Percentiles rank a stretch among this genome's conserved stretches.
phyloP scores from a whole-genome alignment of 2,113 vertebrate genomes.

The Eupsittula cactorum region DNA sequence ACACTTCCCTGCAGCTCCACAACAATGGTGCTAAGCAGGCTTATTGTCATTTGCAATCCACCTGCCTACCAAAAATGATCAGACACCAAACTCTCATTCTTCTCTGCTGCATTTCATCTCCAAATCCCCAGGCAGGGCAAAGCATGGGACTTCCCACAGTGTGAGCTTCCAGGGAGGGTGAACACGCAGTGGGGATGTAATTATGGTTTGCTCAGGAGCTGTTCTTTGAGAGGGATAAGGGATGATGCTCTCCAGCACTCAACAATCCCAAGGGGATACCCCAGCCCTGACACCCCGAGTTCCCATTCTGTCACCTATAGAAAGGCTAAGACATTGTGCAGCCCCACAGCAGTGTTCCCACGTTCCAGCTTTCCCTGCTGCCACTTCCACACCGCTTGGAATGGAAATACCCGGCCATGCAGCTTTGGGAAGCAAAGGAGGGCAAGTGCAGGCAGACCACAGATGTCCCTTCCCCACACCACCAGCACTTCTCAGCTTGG shows the following conservation, averaged over 20 bases:
- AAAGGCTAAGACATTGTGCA: neutral
- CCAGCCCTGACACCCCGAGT: neutral
- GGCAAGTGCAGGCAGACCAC: neutral
- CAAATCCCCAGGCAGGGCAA: neutral
- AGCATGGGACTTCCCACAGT: neutral
- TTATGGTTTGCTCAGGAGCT: neutral
- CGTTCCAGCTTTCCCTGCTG: neutral
- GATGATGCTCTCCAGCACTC: neutral
- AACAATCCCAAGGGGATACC: neutral
- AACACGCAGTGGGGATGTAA: too few species aligned
- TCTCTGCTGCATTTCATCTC: neutral
- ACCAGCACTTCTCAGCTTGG: neutral
- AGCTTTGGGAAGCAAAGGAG: neutral
- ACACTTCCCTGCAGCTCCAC: neutral
- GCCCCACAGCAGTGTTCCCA: neutral
- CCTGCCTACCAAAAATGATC: neutral
- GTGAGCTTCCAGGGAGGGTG: too few species aligned
- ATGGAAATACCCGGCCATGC: accelerated
- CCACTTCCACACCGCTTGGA: neutral
- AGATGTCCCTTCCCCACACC: neutral
- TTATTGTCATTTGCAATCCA: neutral
- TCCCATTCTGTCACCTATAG: neutral
- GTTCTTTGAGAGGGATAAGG: neutral
- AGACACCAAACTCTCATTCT: neutral
- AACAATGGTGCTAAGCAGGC: neutral